Conservation (phyloP, 1,140 invertebrate species). For the Scylla paramamosain region DNA sequence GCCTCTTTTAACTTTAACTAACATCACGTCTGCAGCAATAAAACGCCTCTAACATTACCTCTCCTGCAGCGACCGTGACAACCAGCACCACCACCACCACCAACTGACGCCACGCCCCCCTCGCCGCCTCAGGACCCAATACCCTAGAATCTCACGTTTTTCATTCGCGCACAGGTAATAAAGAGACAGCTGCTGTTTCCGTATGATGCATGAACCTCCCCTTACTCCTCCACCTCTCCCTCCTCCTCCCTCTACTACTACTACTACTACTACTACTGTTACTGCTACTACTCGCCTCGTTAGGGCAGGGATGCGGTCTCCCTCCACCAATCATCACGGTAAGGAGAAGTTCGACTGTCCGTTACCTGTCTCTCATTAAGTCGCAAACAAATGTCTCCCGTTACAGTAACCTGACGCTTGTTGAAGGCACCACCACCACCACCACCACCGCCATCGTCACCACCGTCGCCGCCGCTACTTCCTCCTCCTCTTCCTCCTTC, state of each 20-base stretch:
- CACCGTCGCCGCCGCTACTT: not conserved
- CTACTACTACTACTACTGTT: not conserved
- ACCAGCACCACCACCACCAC: too few relatives aligned
- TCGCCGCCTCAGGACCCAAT: not conserved
- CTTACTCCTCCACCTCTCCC: not conserved
- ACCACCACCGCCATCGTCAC: not conserved
- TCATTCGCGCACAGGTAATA: not conserved
- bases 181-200: not conserved
- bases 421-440: slow-evolving; percentile 13
- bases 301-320: not conserved
- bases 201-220: not conserved
- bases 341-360: not conserved
- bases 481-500: not conserved
- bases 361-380: slow-evolving; percentile 1
- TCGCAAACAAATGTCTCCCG: not conserved
- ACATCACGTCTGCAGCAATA: too few relatives aligned
- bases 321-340: not conserved
- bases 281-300: not conserved
- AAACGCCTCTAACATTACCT: too few relatives aligned
- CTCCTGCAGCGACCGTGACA: too few relatives aligned
- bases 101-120: not conserved
- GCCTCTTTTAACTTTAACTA: too few relatives aligned
- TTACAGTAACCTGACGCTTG: not conserved
- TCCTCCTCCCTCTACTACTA: not conserved
- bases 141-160: not conserved